Evolutionary conservation across 2,888 invertebrate species (phyloP), one percentile per base, ranked within the genome.

Genomic region (Diadegma fenestrale): DNA sequence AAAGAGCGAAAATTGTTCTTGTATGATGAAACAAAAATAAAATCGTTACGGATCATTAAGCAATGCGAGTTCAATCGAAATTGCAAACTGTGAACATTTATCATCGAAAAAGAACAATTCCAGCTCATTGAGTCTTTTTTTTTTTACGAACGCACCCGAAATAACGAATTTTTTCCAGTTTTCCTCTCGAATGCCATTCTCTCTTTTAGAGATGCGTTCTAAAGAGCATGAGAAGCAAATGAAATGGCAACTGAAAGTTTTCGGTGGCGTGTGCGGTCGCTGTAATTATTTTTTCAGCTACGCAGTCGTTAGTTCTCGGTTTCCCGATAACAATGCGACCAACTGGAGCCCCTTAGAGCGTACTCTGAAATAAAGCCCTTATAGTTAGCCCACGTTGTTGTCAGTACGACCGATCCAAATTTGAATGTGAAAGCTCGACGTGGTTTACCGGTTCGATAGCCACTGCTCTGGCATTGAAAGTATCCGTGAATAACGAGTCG

Each of bases 401-500:
- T 45, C 26, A 71, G 30, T n/a, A n/a, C 48, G 30, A 71, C n/a
- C n/a, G 69, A 71, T 45, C 30, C 33, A 45, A 45, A 48, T 26
- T 26, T 33, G 48, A 33, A 71, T 48, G 48, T 8, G 33, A 48
- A 37, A 30, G n/a, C 14, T 17, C 7, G 73, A 19, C 43, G 26
- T 17, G 19, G 30, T 75, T 75, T 75, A 75, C 54, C 61, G 26
- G 61, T 75, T 63, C 61, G 61, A 75, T 45, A 75, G 12, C 37
- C 37, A 45, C 45, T 45, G 45, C 22, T 22, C 14, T n/a, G 7
- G 45, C 19, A 63, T 73, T 17, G 30, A 41, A 63, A 63, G 61
- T 75, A 43, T 26, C 26, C 33, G n/a, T 45, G 72, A 37, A 72
- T 54, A 80, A 43, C 51, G 72, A 80, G 72, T 54, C 72, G 41